Evolutionary conservation across 2,797 vertebrate genomes (phyloP).

Genomic region (Meda fulgida): DNA sequence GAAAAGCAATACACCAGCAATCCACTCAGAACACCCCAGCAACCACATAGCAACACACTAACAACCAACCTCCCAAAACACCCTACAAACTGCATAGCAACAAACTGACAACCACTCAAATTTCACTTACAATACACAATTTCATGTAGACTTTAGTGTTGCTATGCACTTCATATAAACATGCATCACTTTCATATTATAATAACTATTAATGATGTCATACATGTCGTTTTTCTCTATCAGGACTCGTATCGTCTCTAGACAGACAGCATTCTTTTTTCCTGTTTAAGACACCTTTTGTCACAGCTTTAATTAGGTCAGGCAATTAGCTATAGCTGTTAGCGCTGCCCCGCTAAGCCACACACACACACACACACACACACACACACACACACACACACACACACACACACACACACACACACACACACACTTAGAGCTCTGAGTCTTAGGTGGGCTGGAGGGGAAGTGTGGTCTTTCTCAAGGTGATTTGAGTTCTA

Average conservation of each 20-base stretch:
- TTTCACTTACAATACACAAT: not conserved
- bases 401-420: constrained; percentile 48
- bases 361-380: constrained; percentile 7
- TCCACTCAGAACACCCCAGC: not conserved
- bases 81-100: not conserved
- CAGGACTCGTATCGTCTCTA: not conserved
- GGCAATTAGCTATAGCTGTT: constrained; percentile 61
- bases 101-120: not conserved
- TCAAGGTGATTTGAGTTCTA: constrained; percentile 66
- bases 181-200: not conserved
- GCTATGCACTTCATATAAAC: no score
- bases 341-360: constrained; percentile 51
- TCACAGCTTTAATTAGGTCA: constrained; percentile 59
- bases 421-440: constrained; percentile 8
- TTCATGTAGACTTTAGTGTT: not conserved
- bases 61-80: not conserved
- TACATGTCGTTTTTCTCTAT: not conserved
- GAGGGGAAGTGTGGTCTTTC: constrained; percentile 51
- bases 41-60: not conserved
- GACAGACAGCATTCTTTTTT: constrained; percentile 3
- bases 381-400: constrained; percentile 48
- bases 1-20: no score
- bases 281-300: constrained; percentile 52
- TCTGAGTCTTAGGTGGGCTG: not conserved
- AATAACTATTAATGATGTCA: not conserved